Evolutionary conservation across 23 tunicate species (phyloP).

Genomic region (Botrylloides violaceus): DNA sequence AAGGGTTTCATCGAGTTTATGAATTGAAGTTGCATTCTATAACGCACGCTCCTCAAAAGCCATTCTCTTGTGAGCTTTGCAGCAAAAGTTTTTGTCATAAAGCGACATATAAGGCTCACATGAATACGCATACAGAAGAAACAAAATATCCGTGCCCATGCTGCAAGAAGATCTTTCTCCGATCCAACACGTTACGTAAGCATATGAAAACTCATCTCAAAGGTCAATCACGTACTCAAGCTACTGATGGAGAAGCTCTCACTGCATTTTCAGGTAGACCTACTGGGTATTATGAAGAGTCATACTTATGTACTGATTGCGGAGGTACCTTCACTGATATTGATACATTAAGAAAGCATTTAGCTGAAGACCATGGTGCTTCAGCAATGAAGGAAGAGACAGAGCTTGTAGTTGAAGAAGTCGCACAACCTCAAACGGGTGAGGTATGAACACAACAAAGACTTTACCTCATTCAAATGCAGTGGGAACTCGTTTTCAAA

Average conservation of each 20-base stretch:
- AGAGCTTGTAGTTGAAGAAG: not conserved
- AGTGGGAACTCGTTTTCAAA: too few species aligned
- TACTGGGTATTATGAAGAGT: not conserved
- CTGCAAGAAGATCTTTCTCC: conserved; percentile 35
- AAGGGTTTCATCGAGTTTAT: not conserved
- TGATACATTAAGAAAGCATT: not conserved
- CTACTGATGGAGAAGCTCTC: not conserved
- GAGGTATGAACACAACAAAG: too few species aligned
- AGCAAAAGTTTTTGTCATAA: not conserved
- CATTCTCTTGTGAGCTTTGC: not conserved
- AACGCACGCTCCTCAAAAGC: not conserved
- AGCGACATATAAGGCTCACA: not conserved
- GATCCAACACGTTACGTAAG: conserved; percentile 14
- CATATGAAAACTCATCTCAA: conserved; percentile 17
- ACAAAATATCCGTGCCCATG: conserved; percentile 34
- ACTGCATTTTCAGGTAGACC: not conserved
- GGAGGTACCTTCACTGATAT: not conserved
- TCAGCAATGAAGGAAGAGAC: not conserved
- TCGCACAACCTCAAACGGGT: too few species aligned
- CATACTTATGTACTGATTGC: not conserved
- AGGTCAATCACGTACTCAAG: not conserved
- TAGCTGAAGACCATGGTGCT: not conserved
- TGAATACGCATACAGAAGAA: conserved; percentile 36
- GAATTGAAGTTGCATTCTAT: not conserved
- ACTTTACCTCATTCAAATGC: too few species aligned